phyloP scores from a whole-genome alignment of 2,888 invertebrate genomes.

The Timema cristinae region DNA sequence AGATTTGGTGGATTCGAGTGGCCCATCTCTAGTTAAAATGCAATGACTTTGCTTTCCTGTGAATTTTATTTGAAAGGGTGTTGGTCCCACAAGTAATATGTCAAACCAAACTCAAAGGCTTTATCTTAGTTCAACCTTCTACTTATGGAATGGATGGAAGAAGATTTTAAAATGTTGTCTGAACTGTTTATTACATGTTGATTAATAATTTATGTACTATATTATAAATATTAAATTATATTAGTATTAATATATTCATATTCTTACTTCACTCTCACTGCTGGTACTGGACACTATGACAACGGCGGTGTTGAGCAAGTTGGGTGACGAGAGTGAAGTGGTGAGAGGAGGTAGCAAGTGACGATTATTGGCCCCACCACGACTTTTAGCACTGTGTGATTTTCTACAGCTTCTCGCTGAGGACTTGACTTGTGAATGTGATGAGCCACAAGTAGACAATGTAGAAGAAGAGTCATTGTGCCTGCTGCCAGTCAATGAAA shows the following conservation, averaged over 20 bases:
- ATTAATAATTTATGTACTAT: not conserved
- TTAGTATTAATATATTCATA: too few relatives aligned
- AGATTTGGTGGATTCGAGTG: too few relatives aligned
- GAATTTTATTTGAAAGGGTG: too few relatives aligned
- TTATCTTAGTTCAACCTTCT: too few relatives aligned
- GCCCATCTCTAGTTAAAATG: too few relatives aligned
- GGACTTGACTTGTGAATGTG: conserved; percentile 15
- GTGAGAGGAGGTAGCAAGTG: conserved; percentile 30
- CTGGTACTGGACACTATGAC: conserved; percentile 45
- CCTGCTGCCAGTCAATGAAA: not conserved
- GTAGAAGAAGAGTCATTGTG: conserved; percentile 13
- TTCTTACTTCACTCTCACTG: conserved; percentile 37
- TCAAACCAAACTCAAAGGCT: too few relatives aligned
- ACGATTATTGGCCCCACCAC: conserved; percentile 30
- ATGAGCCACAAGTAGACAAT: conserved; percentile 17
- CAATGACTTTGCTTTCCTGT: too few relatives aligned
- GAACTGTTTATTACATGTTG: too few relatives aligned
- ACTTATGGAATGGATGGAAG: too few relatives aligned
- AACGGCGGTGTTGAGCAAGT: conserved; percentile 43
- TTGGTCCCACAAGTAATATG: too few relatives aligned
- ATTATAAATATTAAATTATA: too few relatives aligned
- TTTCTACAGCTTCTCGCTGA: not conserved
- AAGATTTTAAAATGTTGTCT: too few relatives aligned
- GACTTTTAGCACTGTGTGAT: not conserved
- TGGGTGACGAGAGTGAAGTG: conserved; percentile 42